Percentiles rank a stretch among this genome's conserved stretches.
phyloP scores from a whole-genome alignment of 2,113 vertebrate genomes.

The Microtus ochrogaster region DNA sequence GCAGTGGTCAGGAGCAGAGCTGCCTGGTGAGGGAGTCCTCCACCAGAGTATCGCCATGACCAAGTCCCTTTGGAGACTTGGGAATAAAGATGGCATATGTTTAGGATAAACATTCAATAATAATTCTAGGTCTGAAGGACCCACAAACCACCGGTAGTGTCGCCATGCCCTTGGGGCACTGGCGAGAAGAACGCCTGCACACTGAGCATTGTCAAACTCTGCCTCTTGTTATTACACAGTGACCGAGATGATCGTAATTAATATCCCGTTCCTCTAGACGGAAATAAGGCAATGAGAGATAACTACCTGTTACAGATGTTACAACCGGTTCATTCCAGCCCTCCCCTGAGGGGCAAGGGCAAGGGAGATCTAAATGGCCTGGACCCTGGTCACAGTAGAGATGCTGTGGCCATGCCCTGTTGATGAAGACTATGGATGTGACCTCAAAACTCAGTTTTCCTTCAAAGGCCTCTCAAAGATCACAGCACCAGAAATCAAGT shows the following conservation, averaged over 20 bases:
- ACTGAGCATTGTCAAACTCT: constrained; percentile 42
- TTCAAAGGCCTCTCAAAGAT: neutral
- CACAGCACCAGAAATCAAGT: neutral
- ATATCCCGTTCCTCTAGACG: constrained; percentile 52
- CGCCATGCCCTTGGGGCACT: constrained; percentile 32
- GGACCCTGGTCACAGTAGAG: constrained; percentile 7
- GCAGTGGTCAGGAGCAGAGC: neutral
- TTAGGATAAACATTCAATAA: constrained; percentile 49
- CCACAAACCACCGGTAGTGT: constrained; percentile 56
- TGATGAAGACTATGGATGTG: neutral
- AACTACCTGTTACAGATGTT: constrained; percentile 54
- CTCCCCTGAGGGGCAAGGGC: neutral
- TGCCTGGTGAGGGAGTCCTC: constrained; percentile 9
- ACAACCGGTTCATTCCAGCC: neutral
- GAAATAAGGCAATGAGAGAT: constrained; percentile 61
- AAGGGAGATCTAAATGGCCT: neutral
- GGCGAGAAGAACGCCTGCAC: constrained; percentile 61
- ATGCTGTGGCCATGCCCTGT: neutral
- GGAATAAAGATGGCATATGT: neutral
- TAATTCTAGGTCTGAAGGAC: constrained; percentile 47
- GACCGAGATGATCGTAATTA: constrained; percentile 54
- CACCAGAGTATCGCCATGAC: neutral
- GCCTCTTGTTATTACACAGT: constrained; percentile 71
- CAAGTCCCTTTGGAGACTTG: constrained; percentile 44
- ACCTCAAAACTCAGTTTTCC: constrained; percentile 25